These are phyloP conservation scores for Carettochelys insculpta DNA, from an alignment of 2,113 vertebrate genomes.

Conservation along the genomic window DNA sequence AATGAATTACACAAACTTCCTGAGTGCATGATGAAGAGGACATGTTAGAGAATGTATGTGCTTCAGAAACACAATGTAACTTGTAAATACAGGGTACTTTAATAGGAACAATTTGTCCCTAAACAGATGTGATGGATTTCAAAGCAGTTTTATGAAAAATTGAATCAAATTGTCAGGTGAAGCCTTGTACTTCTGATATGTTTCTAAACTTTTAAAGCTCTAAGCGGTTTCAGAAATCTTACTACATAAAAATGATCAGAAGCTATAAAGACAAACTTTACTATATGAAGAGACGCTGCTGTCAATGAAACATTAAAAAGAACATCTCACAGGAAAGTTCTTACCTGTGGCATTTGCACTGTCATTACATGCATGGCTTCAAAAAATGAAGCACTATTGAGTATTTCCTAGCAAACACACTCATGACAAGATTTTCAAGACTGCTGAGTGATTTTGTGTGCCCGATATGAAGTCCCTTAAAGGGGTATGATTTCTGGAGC, in stretches of 20 bases:
- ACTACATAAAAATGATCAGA: background rate
- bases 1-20: constrained; percentile 10
- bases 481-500: background rate
- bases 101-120: constrained; percentile 59
- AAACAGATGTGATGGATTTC: background rate
- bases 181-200: background rate
- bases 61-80: constrained; percentile 10
- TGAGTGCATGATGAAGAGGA: accelerated
- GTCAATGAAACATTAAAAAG: background rate
- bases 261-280: background rate
- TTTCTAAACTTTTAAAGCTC: constrained; percentile 33
- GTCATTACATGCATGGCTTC: background rate
- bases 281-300: constrained; percentile 4
- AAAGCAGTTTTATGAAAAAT: background rate
- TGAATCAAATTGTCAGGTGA: background rate
- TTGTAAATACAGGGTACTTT: constrained; percentile 55
- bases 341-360: background rate
- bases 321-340: background rate
- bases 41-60: background rate
- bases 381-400: background rate
- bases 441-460: background rate
- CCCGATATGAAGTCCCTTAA: background rate
- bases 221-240: background rate
- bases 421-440: background rate
- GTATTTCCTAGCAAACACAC: background rate